Evolutionary conservation across 2,113 vertebrate species (phyloP), one percentile per base, ranked within the genome.

Genomic region (Cheilinus undulatus): DNA sequence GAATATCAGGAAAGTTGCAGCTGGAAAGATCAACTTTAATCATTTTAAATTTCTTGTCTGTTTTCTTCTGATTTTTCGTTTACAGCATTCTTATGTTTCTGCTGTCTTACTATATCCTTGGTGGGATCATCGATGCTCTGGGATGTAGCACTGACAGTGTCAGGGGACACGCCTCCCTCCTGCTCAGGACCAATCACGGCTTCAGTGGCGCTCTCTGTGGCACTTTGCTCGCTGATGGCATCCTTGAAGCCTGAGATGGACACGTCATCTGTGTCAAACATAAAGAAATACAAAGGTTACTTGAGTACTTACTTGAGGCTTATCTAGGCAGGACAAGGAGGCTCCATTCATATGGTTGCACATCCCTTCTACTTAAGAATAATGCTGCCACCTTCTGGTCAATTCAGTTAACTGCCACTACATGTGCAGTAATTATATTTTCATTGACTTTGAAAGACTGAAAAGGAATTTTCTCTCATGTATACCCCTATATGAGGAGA

Each of bases 141-240:
- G 58, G 97, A 99, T 62, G 95, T 90, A 17, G 96, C 95, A n/a
- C 98, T 99, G 82, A 95, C 85, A 0, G 94, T 95, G 80, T 99
- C 98, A 19, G 97, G 96, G 71, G 98, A 99, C 32, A 90, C 93
- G 32, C 92, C 94, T 13, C 92, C 95, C 62, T 93, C 94, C 69
- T 91, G 94, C 59, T 94, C 95, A 48, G 69, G 82, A 34, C 50
- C 52, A 3, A 36, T 65, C 76, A 84, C 70, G 20, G 80, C 89
- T 79, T 94, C 91, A 0, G 80, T 89, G 49, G 88, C 83, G 56
- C 85, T 93, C 84, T 96, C 96, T 36, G 92, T 85, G 59, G 89
- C 89, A 23, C 89, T 95, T 76, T 93, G 93, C 43, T 95, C 94
- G 66, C 90, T 95, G 66, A 89, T 69, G 66, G 87, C 84, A 4